phyloP scores from a whole-genome alignment of 2,888 invertebrate species.

The Drosophila mimetica region DNA sequence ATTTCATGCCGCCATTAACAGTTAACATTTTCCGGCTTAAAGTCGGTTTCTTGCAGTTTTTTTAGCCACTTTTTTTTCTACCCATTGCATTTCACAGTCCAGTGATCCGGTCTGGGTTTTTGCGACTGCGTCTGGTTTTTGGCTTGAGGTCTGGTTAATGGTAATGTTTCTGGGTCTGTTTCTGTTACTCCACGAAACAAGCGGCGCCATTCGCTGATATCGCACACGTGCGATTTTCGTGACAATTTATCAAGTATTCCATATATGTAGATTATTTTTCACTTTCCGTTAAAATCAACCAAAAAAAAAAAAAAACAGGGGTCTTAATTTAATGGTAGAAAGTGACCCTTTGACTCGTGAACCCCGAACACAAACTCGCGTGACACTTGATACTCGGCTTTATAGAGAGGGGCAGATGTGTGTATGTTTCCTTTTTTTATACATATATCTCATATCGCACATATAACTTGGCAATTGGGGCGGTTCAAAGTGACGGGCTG shows the following conservation, averaged over 20 bases:
- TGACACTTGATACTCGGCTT: conserved; percentile 65
- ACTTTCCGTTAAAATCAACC: conserved; percentile 24
- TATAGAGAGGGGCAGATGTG: conserved; percentile 14
- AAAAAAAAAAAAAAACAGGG: conserved; percentile 13
- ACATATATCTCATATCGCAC: conserved; percentile 7
- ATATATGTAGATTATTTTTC: conserved; percentile 24
- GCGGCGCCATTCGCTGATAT: conserved; percentile 66
- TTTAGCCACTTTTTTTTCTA: conserved; percentile 34
- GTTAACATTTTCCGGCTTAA: conserved; percentile 39
- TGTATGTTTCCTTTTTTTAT: conserved; percentile 14
- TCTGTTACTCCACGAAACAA: conserved; percentile 32
- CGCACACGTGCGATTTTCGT: conserved; percentile 79
- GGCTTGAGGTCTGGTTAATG: conserved; percentile 40
- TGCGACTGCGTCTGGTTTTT: conserved; percentile 19
- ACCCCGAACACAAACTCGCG: conserved; percentile 58
- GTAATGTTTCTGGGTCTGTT: conserved; percentile 29
- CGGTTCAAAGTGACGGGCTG: conserved; percentile 73
- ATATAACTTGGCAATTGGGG: conserved; percentile 60
- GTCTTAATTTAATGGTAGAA: conserved; percentile 53
- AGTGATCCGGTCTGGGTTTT: conserved; percentile 71
- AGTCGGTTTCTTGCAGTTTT: conserved; percentile 48
- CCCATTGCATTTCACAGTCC: conserved; percentile 77
- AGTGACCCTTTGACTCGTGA: conserved; percentile 66
- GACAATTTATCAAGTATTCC: conserved; percentile 68
- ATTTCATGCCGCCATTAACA: conserved; percentile 46